Base-by-base conservation (phyloP, 2,113 vertebrate genomes). In the Mohoua ochrocephala region DNA sequence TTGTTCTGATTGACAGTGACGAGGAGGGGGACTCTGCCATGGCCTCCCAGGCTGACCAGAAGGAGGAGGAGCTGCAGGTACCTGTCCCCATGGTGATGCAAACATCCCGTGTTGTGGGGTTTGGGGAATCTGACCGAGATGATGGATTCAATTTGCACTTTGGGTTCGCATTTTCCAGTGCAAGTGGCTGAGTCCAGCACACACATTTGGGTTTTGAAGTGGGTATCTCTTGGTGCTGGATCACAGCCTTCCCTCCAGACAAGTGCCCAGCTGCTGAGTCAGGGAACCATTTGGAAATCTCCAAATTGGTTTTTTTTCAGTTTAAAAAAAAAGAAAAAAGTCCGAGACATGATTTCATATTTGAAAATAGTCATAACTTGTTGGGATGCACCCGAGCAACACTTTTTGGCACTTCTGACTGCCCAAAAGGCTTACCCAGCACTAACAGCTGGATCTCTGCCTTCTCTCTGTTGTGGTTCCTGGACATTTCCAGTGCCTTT, bases 1-100 rank as follows among this genome's bases (percentile, higher is more conserved):
- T 99, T 24, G 98, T 99, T 96, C 98, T 99, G 70, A 98, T 99
- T 3, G 99, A 99, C 98, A 99, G 99, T 1, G 99, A 99, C 0
- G 99, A 99, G 68, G 99, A 99, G 88, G 98, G 99, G 1, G 99
- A 99, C 97, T 99, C 99, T 5, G 99, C 99, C 97, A 99, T 99
- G 96, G 99, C 99, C 23, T 99, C 99, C 0, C 99, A 99, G 96
- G 99, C 99, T 0, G 99, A 99, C 98, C 99, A 99, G 98, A 99
- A 99, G 79, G 99, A 99, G 97, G 99, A 99, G 95, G 99, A 99
- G 96, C 98, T 99, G 85, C 99, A 99, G 99, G 99, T 99, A 80
- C 37, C 27, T 2, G 11, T n/a, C 17, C 1, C 5, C 44, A 71
- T 23, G 21, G 14, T 4, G 2, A 5, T 52, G 31, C 63, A 67